phyloP scores from a whole-genome alignment of 2,888 invertebrate genomes.

The Chirona hameri region DNA sequence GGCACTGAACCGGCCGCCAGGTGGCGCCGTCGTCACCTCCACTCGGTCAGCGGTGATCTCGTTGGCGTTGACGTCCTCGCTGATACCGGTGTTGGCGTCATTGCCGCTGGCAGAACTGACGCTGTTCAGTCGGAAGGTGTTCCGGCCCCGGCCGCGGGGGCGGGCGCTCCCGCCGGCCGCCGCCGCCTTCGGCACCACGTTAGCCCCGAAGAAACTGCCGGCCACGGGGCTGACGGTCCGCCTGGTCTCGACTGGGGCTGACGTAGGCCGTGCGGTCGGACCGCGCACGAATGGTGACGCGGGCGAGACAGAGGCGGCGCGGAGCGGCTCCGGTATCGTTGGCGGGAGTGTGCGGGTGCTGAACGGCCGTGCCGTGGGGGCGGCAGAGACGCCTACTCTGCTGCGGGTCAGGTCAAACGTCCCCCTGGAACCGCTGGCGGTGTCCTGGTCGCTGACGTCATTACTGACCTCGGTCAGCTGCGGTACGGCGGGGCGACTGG shows the following conservation, averaged over 20 bases:
- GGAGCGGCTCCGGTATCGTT: background rate
- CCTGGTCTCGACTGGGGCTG: background rate
- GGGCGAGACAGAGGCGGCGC: background rate
- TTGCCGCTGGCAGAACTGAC: background rate
- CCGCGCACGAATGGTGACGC: background rate
- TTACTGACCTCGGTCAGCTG: background rate
- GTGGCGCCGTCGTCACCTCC: background rate
- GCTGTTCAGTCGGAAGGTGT: background rate
- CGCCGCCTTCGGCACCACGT: background rate
- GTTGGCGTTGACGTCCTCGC: background rate
- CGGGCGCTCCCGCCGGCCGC: background rate
- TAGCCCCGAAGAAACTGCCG: background rate
- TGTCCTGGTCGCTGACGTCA: too few relatives aligned
- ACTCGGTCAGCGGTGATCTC: background rate
- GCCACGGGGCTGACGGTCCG: conserved; percentile 1
- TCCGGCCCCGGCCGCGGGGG: background rate
- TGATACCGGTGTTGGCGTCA: background rate
- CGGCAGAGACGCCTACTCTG: background rate
- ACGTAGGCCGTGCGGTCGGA: background rate
- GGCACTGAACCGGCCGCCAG: background rate
- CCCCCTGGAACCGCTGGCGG: background rate
- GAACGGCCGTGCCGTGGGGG: background rate
- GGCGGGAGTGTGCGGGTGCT: background rate
- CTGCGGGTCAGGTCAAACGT: background rate
- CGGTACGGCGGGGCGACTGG: background rate